Evolutionary conservation across 2,888 invertebrate species (phyloP).

Genomic region (Alloscopus bannaensis): DNA sequence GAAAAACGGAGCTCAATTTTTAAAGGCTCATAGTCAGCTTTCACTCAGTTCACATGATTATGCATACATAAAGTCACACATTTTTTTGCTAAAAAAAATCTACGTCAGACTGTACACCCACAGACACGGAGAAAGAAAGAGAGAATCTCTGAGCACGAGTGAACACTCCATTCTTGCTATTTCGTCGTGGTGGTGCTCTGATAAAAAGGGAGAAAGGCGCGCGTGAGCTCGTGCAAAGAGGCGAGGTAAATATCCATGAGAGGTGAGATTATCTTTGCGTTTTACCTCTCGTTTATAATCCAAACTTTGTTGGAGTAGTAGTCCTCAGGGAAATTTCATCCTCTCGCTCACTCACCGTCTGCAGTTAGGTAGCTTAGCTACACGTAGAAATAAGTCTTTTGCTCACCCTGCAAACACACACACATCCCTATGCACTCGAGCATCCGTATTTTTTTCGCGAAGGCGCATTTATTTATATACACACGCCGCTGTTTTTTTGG

Average conservation of each 20-base stretch:
- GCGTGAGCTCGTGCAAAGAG: not conserved
- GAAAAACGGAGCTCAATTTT: not conserved
- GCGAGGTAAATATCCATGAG: constrained; percentile 37
- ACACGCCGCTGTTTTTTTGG: too few species aligned
- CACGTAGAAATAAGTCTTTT: too few species aligned
- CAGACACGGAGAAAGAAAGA: not conserved
- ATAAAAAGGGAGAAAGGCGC: not conserved
- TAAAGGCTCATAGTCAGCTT: not conserved
- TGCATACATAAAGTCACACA: not conserved
- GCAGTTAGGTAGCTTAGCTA: too few species aligned
- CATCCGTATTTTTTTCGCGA: too few species aligned
- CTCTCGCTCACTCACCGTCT: constrained; percentile 18
- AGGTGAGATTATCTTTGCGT: constrained; percentile 35
- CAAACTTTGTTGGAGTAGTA: constrained; percentile 7
- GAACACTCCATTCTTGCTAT: too few species aligned
- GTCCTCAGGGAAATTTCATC: constrained; percentile 46
- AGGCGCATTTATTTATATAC: too few species aligned
- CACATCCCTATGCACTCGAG: too few species aligned
- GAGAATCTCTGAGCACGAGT: not conserved
- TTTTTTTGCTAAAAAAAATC: not conserved
- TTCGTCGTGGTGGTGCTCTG: too few species aligned
- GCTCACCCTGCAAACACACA: too few species aligned
- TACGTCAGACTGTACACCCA: too few species aligned
- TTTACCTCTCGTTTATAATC: constrained; percentile 29
- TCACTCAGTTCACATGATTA: not conserved